Evolutionary conservation across 1,140 invertebrate species (phyloP), one percentile per base, ranked within the genome.

Genomic region (Teleogryllus occipitalis): DNA sequence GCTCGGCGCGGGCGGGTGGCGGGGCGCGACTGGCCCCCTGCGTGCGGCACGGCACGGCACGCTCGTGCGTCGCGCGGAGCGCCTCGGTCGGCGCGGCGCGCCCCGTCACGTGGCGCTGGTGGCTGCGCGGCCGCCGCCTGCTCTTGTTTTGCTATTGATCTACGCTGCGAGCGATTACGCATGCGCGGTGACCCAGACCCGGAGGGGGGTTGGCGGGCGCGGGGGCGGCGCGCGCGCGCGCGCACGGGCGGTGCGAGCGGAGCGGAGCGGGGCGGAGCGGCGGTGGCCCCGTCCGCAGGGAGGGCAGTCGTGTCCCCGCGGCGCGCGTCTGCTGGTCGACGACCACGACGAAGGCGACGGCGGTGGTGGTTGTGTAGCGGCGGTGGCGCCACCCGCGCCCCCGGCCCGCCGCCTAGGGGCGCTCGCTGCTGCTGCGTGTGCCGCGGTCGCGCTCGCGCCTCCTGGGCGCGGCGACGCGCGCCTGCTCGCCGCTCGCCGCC

Each of bases 151-250:
- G 21, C 47, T 78, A 78, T 78, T 78, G 77, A 78, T 78, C 77
- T 49, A 54, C 47, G 15, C 27, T 22, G 15, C 10, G 0, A 7
- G 18, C 54, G 10, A 65, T 65, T 65, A 65, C 47, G 77, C 77
- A 47, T 47, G 77, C 77, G 77, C 21, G 54, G 77, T 54, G 77
- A 21, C 54, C 54, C 54, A 47, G 77, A 47, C 47, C 77, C 65
- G 74, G 78, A 80, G 77, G 79, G 72, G 79, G 27, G 82, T 82
- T 81, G 82, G 77, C 81, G 82, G 80, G 82, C 82, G 82, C 77
- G 82, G 82, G 81, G 82, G 82, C 82, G 82, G 82, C 84, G 84
- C 85, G 84, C 83, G 83, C 86, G 86, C 86, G 85, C 85, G 86
- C 86, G 82, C 83, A 81, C 81, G 81, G 27, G 27, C 83, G 84